Base-by-base conservation (phyloP, 2,113 vertebrate species). In the Cebidichthys violaceus region DNA sequence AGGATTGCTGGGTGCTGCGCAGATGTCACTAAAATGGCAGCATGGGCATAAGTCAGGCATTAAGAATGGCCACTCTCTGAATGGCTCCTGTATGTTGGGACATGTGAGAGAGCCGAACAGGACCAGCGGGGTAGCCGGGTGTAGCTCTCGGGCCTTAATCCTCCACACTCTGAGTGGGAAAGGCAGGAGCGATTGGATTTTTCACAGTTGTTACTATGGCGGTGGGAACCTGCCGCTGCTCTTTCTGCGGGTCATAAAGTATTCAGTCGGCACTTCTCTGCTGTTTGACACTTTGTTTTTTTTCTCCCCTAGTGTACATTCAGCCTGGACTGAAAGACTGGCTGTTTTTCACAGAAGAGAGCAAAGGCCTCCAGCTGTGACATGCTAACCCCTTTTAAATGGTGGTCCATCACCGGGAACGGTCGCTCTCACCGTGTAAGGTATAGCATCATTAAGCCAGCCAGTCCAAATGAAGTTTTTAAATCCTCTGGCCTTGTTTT, bases 1-100 rank as follows among this genome's bases (percentile, higher is more conserved):
- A 64, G 92, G 90, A 92, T 92, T 91, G 88, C 86, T 75, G 78
- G 92, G 90, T 88, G 90, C 90, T 89, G 94, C 59, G 52, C 95
- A 96, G 95, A 95, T 94, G 95, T 94, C 93, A 90, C 82, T 90
- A 65, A 94, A 94, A 94, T 75, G 85, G 92, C 52, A 88, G 86
- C 87, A 87, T 85, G 88, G 77, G 94, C 94, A 95, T 94, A 94
- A 96, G 92, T 84, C 88, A 94, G 94, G 83, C 81, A 86, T 91
- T 88, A 83, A 76, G 75, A 96, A 95, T 82, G 79, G 90, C 74
- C 91, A 90, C 90, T 79, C 74, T 79, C 81, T 94, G 90, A 91
- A 85, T 84, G 80, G 83, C 62, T 78, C 90, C 93, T 91, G 91
- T 64, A 80, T 67, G 57, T 27, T 14, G 75, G 71, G 57, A 71